Percentiles rank a stretch among this genome's conserved stretches.
Evolutionary conservation across 2,797 vertebrate species (phyloP).

Genomic region (Lacerta agilis): DNA sequence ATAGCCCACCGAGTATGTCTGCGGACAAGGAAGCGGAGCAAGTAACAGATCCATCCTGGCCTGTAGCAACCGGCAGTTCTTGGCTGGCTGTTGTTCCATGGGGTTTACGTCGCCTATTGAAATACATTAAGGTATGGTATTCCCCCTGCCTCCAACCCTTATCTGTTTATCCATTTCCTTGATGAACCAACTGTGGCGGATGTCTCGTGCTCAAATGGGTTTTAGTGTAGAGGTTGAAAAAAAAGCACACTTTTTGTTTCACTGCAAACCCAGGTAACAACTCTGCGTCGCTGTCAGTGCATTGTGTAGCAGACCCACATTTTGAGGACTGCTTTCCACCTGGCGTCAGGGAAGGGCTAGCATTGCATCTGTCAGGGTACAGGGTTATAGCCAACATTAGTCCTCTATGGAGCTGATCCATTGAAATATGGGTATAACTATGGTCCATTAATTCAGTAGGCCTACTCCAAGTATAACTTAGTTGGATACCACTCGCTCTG

Average conservation of each 20-base stretch:
- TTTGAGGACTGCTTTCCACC: not conserved
- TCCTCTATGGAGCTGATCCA: no score
- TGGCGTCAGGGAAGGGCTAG: not conserved
- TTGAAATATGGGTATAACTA: no score
- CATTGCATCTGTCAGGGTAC: not conserved
- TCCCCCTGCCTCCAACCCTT: not conserved
- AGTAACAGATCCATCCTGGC: constrained; percentile 83
- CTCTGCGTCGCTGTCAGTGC: no score
- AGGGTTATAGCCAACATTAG: no score
- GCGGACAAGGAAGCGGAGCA: constrained; percentile 71
- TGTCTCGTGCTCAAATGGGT: no score
- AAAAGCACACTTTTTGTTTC: not conserved
- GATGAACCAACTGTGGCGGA: not conserved
- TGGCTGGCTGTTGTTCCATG: constrained; percentile 83
- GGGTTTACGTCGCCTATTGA: constrained; percentile 82
- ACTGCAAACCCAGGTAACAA: not conserved
- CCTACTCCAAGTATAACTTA: no score
- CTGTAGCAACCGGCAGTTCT: constrained; percentile 67
- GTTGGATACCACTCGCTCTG: no score
- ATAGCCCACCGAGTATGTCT: constrained; percentile 59
- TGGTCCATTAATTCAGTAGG: no score
- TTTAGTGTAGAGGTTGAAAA: not conserved
- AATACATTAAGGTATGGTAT: constrained; percentile 83
- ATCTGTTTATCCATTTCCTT: not conserved
- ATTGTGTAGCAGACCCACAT: no score